phyloP scores from a whole-genome alignment of 2,888 invertebrate species.

The Atethmia centrago region DNA sequence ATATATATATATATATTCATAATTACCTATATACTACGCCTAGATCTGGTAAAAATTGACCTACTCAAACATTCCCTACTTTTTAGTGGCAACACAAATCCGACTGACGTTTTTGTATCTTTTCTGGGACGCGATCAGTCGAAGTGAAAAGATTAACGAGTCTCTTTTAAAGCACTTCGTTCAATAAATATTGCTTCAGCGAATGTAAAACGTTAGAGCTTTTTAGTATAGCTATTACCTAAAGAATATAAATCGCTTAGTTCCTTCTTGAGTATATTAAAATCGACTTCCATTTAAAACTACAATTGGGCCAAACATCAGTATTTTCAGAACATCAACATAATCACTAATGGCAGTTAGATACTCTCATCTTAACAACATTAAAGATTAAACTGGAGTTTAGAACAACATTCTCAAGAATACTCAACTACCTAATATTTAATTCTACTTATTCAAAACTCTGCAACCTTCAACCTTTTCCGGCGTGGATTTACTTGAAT shows the following conservation, averaged over 20 bases:
- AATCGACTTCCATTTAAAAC: background rate
- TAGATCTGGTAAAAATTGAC: no score
- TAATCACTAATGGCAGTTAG: slow-evolving; percentile 56
- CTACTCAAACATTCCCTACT: no score
- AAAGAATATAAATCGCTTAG: background rate
- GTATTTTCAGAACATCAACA: slow-evolving; percentile 29
- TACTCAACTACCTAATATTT: slow-evolving; percentile 63
- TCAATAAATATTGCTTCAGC: slow-evolving; percentile 33
- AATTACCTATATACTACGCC: no score
- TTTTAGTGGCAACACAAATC: no score
- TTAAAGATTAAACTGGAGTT: slow-evolving; percentile 61
- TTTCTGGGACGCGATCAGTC: background rate
- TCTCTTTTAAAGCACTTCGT: slow-evolving; percentile 21
- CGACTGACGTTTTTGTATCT: background rate
- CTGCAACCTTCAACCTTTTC: slow-evolving; percentile 60
- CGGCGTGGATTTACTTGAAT: slow-evolving; percentile 52
- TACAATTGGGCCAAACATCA: slow-evolving; percentile 4
- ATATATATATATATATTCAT: no score
- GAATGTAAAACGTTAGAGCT: slow-evolving; percentile 1
- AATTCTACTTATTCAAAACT: slow-evolving; percentile 63
- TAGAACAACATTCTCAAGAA: slow-evolving; percentile 61
- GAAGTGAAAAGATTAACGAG: slow-evolving; percentile 28
- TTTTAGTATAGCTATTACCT: background rate
- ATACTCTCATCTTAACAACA: slow-evolving; percentile 56
- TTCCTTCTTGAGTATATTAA: background rate